These are phyloP conservation scores for Apus apus DNA, from an alignment of 2,113 vertebrate species.

Conservation along the genomic window DNA sequence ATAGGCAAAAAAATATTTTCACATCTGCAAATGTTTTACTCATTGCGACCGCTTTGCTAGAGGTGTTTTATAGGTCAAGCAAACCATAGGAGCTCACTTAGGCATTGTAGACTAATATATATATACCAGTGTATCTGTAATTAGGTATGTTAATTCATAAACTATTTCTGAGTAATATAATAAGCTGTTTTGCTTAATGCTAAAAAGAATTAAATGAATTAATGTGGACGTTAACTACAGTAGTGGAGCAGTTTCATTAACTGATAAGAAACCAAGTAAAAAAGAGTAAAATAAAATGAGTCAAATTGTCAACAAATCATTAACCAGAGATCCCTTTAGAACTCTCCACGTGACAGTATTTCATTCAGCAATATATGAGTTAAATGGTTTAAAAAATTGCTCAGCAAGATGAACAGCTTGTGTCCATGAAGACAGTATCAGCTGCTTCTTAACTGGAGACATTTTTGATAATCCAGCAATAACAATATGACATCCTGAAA, in stretches of 20 bases:
- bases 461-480: not conserved
- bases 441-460: not conserved
- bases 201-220: not conserved
- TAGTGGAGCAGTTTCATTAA: not conserved
- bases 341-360: not conserved
- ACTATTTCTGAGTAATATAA: not conserved
- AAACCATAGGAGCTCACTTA: not conserved
- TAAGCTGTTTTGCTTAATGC: not conserved
- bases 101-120: not conserved
- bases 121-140: not conserved
- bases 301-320: not conserved
- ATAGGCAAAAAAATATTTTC: not conserved
- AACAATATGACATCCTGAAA: not conserved
- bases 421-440: not conserved
- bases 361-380: not conserved
- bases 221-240: not conserved
- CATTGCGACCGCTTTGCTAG: not conserved
- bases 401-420: not conserved
- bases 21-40: not conserved
- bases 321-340: not conserved
- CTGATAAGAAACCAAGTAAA: not conserved
- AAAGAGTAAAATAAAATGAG: not conserved
- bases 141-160: not conserved
- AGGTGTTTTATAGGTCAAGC: not conserved
- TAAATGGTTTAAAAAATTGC: not conserved